These are phyloP conservation scores for Mesitornis unicolor DNA, from an alignment of 2,113 vertebrate species.

Conservation along the genomic window DNA sequence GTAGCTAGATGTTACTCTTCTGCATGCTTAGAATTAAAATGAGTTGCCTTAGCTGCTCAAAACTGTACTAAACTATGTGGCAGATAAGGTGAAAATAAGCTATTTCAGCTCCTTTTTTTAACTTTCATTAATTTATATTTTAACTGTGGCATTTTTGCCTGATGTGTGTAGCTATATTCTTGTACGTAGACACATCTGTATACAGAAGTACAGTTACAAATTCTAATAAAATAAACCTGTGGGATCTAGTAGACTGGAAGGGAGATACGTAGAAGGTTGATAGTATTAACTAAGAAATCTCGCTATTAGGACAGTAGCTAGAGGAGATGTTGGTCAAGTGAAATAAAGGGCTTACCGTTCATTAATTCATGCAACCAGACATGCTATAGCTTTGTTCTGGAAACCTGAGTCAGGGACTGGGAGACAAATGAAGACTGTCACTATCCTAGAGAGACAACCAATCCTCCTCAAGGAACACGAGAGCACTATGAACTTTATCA, in stretches of 20 bases:
- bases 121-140: neutral
- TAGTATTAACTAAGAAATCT: neutral
- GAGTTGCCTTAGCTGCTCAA: neutral
- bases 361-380: neutral
- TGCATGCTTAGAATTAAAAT: neutral
- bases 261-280: neutral
- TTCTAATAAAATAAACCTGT: neutral
- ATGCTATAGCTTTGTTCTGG: neutral
- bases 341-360: conserved; percentile 6
- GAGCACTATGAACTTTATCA: neutral
- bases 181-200: neutral
- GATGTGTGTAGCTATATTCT: neutral
- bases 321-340: neutral
- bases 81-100: neutral
- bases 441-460: neutral
- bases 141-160: neutral
- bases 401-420: neutral
- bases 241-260: neutral
- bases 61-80: neutral
- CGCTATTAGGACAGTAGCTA: neutral
- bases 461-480: neutral
- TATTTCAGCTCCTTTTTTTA: neutral
- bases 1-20: neutral
- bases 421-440: neutral
- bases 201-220: neutral